Evolutionary conservation across 1,140 invertebrate genomes (phyloP).

Genomic region (Bombus polaris): DNA sequence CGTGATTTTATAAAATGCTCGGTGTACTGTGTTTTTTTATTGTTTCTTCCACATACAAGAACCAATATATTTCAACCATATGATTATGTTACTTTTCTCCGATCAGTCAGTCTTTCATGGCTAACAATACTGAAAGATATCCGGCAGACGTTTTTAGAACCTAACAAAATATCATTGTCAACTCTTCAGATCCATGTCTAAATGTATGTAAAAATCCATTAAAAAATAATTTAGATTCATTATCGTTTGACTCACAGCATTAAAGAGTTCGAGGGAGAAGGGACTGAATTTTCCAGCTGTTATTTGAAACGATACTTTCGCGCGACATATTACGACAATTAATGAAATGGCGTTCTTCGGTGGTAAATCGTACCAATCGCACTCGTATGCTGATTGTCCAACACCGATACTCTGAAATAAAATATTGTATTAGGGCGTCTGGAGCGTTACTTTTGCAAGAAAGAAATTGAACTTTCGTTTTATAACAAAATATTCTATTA

Average conservation of each 20-base stretch:
- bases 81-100: not conserved
- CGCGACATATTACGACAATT: constrained; percentile 65
- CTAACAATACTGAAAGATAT: constrained; percentile 65
- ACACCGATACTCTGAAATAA: constrained; percentile 65
- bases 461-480: too few relatives aligned
- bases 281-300: constrained; percentile 72
- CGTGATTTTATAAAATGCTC: not conserved
- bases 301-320: constrained; percentile 64
- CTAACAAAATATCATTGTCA: constrained; percentile 37
- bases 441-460: too few relatives aligned
- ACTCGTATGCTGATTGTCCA: constrained; percentile 64
- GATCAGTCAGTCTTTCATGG: constrained; percentile 49
- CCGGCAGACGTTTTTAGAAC: constrained; percentile 61
- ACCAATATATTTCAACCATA: not conserved
- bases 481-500: too few relatives aligned
- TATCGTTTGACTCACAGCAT: constrained; percentile 40
- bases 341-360: constrained; percentile 48
- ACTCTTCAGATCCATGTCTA: not conserved
- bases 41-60: not conserved
- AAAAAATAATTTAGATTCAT: too few relatives aligned
- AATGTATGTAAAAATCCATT: too few relatives aligned
- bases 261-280: constrained; percentile 63
- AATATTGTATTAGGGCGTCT: too few relatives aligned
- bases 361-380: constrained; percentile 69
- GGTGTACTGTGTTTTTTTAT: not conserved